Percentiles rank a stretch among this genome's conserved stretches.
Evolutionary conservation across 92 coral and sea anemone genomes (phyloP).

Genomic region (Phenganax stokvisi): DNA sequence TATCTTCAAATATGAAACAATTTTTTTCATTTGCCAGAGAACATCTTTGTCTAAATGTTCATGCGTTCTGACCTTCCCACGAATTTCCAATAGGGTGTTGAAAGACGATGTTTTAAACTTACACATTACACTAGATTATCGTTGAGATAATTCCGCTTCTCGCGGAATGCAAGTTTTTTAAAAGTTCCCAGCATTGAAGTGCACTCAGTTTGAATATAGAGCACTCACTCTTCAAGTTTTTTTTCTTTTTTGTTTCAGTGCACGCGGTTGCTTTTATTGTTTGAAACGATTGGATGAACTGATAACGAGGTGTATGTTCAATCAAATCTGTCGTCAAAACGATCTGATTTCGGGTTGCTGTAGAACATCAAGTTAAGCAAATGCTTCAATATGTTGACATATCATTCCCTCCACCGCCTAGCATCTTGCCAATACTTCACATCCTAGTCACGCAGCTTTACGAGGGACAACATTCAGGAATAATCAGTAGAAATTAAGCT

Average conservation of each 20-base stretch:
- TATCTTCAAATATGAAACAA: conserved; percentile 1
- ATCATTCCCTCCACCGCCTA: neutral
- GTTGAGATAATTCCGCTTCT: conserved; percentile 29
- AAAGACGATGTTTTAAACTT: conserved; percentile 34
- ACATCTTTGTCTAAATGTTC: neutral
- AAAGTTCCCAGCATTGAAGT: neutral
- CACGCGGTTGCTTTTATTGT: conserved; percentile 14
- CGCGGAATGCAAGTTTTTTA: conserved; percentile 20
- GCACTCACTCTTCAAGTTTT: neutral
- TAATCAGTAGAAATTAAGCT: neutral
- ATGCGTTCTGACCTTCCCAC: conserved; percentile 9
- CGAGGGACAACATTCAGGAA: neutral
- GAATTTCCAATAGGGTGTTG: conserved; percentile 37
- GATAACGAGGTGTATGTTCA: conserved; percentile 24
- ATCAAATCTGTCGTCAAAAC: conserved; percentile 38
- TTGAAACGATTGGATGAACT: conserved; percentile 28
- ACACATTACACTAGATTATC: conserved; percentile 35
- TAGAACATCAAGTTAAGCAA: conserved; percentile 28
- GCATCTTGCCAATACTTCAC: conserved; percentile 2
- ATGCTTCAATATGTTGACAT: conserved; percentile 29
- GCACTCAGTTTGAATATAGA: neutral
- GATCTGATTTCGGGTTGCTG: conserved; percentile 39
- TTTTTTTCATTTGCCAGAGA: conserved; percentile 4
- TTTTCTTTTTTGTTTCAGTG: neutral
- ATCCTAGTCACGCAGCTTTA: conserved; percentile 15